Evolutionary conservation across 2,113 vertebrate genomes (phyloP).

Genomic region (Ceratotherium simum): DNA sequence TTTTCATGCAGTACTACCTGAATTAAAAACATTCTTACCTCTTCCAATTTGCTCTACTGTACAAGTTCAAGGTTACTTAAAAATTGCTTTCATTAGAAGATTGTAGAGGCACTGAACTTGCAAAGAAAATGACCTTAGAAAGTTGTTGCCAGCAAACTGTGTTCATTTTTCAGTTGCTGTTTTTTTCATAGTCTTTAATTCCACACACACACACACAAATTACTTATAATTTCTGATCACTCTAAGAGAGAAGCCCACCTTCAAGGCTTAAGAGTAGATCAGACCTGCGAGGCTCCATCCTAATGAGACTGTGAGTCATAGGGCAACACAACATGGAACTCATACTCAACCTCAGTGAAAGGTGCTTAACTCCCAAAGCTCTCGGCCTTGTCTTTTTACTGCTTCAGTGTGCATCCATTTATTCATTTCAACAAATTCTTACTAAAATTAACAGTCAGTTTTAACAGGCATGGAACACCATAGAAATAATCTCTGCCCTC

Average conservation of each 20-base stretch:
- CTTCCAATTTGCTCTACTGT: not conserved
- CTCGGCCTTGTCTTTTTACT: not conserved
- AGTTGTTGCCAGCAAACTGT: not conserved
- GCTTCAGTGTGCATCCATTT: not conserved
- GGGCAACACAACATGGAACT: rapidly evolving
- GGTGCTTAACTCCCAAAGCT: not conserved
- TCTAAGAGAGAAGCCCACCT: not conserved
- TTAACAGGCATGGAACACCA: not conserved
- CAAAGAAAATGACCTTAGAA: constrained; percentile 20
- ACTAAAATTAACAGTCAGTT: not conserved
- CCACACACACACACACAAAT: not conserved
- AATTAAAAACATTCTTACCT: constrained; percentile 37
- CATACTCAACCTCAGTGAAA: not conserved
- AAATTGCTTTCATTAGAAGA: constrained; percentile 26
- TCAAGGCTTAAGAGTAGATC: not conserved
- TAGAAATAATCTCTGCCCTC: not conserved
- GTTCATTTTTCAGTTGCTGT: not conserved
- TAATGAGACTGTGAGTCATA: not conserved
- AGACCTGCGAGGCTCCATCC: not conserved
- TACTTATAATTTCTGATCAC: not conserved
- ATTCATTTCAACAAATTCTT: not conserved
- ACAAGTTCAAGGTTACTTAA: constrained; percentile 15
- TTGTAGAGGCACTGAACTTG: not conserved
- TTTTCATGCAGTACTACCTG: not conserved
- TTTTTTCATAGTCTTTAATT: not conserved